Conservation (phyloP, 2,888 invertebrate genomes). For the Leptogaster cylindrica region DNA sequence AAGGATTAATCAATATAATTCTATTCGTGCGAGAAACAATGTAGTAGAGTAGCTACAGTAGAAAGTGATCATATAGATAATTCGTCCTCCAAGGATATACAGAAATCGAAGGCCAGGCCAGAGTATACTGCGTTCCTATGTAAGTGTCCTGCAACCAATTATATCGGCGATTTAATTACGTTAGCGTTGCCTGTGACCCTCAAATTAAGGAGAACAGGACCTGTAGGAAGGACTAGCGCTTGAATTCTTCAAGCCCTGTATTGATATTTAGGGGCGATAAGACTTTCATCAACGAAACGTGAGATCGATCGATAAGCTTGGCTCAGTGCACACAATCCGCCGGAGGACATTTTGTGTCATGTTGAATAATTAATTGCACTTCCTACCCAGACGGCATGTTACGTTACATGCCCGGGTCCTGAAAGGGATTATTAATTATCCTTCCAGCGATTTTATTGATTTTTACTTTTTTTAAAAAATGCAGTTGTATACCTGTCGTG, state of each 20-base stretch:
- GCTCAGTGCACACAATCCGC: neutral
- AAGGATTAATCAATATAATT: no score
- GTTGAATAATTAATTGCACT: conserved; percentile 34
- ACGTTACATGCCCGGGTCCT: neutral
- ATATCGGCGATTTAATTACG: conserved; percentile 25
- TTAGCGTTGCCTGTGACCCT: neutral
- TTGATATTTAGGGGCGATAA: conserved; percentile 27
- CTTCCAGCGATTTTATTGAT: conserved; percentile 25
- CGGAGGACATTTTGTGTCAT: conserved; percentile 29
- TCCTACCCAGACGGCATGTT: neutral
- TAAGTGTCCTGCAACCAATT: no score
- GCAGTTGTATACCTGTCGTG: neutral
- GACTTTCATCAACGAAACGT: conserved; percentile 28
- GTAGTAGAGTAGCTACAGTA: no score
- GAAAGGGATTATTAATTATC: conserved; percentile 20
- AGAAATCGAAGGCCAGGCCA: no score
- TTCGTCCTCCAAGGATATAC: no score
- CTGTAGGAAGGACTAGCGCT: neutral
- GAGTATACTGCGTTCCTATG: no score
- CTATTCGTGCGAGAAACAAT: no score
- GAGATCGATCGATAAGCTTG: conserved; percentile 18
- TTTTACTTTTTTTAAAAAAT: neutral
- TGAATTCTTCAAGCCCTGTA: conserved; percentile 18
- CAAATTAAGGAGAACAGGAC: no score
- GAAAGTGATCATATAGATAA: no score